Conservation (phyloP, 2,797 vertebrate genomes). For the Chromis chromis region DNA sequence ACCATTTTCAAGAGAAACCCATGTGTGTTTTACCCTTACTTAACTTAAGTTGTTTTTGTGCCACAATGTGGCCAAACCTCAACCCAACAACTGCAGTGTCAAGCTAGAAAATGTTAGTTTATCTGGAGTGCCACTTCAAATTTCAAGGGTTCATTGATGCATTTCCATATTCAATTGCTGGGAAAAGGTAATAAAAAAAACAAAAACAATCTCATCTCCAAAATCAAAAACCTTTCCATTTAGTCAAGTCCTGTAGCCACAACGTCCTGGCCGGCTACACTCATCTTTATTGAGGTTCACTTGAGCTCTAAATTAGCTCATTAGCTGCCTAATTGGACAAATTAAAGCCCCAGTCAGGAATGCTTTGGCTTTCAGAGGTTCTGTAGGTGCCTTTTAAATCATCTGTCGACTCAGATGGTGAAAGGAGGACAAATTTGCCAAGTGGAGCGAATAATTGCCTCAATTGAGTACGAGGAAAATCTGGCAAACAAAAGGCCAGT, state of each 20-base stretch:
- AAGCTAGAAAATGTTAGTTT: background rate
- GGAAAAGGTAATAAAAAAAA: background rate
- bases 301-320: conserved; percentile 84
- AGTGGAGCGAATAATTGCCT: conserved; percentile 84
- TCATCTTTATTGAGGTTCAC: conserved; percentile 78
- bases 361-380: conserved; percentile 76
- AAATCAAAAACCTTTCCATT: conserved; percentile 45
- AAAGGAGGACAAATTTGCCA: conserved; percentile 83
- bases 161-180: conserved; percentile 3
- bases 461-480: conserved; percentile 72
- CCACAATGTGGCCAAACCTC: background rate
- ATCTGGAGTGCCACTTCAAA: background rate
- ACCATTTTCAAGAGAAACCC: background rate
- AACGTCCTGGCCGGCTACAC: conserved; percentile 50
- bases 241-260: conserved; percentile 32
- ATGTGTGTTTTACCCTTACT: background rate
- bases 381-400: conserved; percentile 83
- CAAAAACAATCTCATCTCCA: conserved; percentile 4
- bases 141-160: background rate
- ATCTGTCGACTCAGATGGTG: conserved; percentile 73
- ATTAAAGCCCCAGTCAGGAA: conserved; percentile 80
- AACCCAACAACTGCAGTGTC: background rate
- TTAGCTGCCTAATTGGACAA: conserved; percentile 85
- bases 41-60: background rate
- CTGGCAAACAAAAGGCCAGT: conserved; percentile 75